Evolutionary conservation across 2,888 invertebrate species (phyloP).

Genomic region (Dermolepida albohirtum): DNA sequence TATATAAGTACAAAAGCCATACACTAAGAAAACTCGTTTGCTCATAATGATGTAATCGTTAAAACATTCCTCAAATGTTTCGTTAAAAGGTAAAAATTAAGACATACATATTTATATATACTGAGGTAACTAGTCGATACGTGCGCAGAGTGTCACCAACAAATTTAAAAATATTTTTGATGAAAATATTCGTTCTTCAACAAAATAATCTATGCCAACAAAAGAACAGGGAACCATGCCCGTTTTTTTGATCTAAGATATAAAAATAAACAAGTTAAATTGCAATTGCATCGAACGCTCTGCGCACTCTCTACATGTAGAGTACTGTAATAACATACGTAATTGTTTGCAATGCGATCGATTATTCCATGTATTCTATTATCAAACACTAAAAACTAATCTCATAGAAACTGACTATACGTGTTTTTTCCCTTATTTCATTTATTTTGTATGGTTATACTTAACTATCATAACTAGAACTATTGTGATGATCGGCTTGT

Average conservation of each 20-base stretch:
- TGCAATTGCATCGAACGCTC: conserved; percentile 22
- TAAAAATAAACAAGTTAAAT: conserved; percentile 4
- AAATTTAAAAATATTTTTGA: conserved; percentile 24
- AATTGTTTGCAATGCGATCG: conserved; percentile 35
- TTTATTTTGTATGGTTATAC: conserved; percentile 39
- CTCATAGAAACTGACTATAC: conserved; percentile 36
- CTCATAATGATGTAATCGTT: conserved; percentile 27
- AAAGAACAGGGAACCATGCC: too few relatives aligned
- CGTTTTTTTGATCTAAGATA: too few relatives aligned
- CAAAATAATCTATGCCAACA: too few relatives aligned
- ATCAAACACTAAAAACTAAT: conserved; percentile 36
- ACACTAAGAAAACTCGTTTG: conserved; percentile 6
- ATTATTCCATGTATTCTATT: conserved; percentile 38
- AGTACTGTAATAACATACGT: conserved; percentile 34
- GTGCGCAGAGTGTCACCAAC: conserved; percentile 29
- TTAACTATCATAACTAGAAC: conserved; percentile 76
- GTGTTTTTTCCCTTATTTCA: conserved; percentile 22
- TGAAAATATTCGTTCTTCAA: background rate
- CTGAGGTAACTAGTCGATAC: conserved; percentile 44
- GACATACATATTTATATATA: conserved; percentile 36
- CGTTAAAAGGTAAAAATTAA: conserved; percentile 36
- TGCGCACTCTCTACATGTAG: conserved; percentile 35
- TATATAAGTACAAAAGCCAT: conserved; percentile 34
- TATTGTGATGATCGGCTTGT: conserved; percentile 73
- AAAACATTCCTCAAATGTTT: conserved; percentile 32